A percentile compares a stretch with the other conserved stretches of the same genome.
phyloP scores from a whole-genome alignment of 2,888 invertebrate species.

The Pollenia angustigena region DNA sequence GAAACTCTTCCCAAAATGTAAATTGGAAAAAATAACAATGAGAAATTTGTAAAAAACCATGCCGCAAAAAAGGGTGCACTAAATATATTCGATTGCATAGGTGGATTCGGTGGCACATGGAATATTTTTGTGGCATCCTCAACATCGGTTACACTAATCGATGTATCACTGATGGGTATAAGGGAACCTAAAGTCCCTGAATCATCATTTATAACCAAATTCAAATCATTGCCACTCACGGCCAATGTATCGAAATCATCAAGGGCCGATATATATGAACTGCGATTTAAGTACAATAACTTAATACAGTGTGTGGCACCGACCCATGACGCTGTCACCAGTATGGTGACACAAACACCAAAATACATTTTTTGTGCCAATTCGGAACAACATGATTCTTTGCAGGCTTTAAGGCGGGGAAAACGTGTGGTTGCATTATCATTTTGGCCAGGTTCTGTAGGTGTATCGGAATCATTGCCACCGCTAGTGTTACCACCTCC shows the following conservation, averaged over 20 bases:
- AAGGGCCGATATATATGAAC: constrained; percentile 78
- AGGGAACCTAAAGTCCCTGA: constrained; percentile 50
- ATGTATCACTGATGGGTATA: constrained; percentile 80
- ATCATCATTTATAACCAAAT: constrained; percentile 74
- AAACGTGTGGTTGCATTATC: constrained; percentile 79
- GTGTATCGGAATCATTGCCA: constrained; percentile 79
- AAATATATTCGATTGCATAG: constrained; percentile 85
- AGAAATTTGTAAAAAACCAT: constrained; percentile 97
- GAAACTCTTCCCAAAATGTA: constrained; percentile 91
- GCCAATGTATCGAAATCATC: constrained; percentile 78
- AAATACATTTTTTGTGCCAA: constrained; percentile 95
- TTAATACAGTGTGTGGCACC: constrained; percentile 96
- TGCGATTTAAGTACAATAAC: constrained; percentile 88
- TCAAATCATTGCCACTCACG: constrained; percentile 76
- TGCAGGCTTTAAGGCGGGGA: constrained; percentile 85
- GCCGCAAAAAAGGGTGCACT: constrained; percentile 97
- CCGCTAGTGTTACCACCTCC: constrained; percentile 76
- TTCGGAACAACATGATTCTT: constrained; percentile 91
- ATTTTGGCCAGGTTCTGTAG: constrained; percentile 77
- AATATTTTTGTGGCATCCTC: constrained; percentile 83
- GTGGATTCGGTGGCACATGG: constrained; percentile 80
- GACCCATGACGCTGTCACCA: constrained; percentile 95
- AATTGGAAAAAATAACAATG: constrained; percentile 94
- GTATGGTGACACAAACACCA: constrained; percentile 93
- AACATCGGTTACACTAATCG: constrained; percentile 78